A percentile compares a stretch with the other conserved stretches of the same genome.
These are phyloP conservation scores for Amphipyra tragopoginis DNA, from an alignment of 2,888 invertebrate species.

Conservation along the genomic window DNA sequence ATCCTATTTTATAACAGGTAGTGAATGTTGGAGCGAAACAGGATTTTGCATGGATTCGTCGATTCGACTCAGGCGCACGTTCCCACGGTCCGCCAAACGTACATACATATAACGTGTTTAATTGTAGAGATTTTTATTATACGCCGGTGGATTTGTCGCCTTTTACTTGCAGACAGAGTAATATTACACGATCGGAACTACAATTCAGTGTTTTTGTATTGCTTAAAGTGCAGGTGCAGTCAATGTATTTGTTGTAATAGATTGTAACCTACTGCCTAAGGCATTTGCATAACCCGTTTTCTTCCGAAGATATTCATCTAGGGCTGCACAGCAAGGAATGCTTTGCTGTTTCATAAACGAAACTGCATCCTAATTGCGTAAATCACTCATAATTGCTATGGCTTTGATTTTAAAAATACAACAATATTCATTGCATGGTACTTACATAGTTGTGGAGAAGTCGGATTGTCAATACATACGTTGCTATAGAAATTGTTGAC, in stretches of 20 bases:
- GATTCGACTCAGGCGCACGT: constrained; percentile 56
- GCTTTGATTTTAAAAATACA: no score
- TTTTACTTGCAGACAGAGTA: constrained; percentile 23
- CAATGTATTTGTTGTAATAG: constrained; percentile 26
- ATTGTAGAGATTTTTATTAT: constrained; percentile 61
- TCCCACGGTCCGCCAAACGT: constrained; percentile 63
- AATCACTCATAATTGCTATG: no score
- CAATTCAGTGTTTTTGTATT: constrained; percentile 2
- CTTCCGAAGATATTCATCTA: constrained; percentile 23
- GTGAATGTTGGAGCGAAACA: constrained; percentile 59
- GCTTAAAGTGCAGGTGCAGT: constrained; percentile 11
- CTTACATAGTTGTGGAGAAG: no score
- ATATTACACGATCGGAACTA: not conserved
- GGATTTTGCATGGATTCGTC: constrained; percentile 67
- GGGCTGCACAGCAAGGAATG: constrained; percentile 3
- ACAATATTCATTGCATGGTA: no score
- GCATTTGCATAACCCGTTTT: constrained; percentile 44
- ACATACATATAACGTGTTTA: constrained; percentile 57
- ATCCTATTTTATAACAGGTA: constrained; percentile 57
- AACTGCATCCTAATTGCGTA: no score
- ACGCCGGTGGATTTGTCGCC: constrained; percentile 50
- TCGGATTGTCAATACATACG: no score
- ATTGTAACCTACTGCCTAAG: constrained; percentile 36
- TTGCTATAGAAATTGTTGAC: no score
- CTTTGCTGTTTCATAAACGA: constrained; percentile 10